Percentiles rank a stretch among this genome's conserved stretches.
Evolutionary conservation across 1,140 invertebrate species (phyloP).

Genomic region (Lerema accius): DNA sequence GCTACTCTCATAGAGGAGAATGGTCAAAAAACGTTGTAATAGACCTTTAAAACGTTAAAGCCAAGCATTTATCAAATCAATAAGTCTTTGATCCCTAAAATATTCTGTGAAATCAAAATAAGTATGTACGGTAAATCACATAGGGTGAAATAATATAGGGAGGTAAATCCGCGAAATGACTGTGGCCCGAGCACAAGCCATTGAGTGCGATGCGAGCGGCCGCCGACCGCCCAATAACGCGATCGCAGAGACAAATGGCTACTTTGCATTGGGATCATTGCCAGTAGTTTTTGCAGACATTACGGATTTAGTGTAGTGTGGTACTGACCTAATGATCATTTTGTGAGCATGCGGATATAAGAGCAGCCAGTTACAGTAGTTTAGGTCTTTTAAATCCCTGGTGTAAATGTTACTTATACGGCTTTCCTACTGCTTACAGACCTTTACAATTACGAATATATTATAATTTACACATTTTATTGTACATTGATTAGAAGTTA

Average conservation of each 20-base stretch:
- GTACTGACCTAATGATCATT: not conserved
- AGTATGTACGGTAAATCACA: conserved; percentile 13
- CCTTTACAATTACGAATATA: too few species aligned
- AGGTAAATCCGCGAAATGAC: conserved; percentile 26
- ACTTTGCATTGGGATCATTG: conserved; percentile 19
- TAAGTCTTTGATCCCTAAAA: not conserved
- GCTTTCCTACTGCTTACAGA: too few species aligned
- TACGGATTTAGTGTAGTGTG: conserved; percentile 1
- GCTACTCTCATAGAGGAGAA: too few species aligned
- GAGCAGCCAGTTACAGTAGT: too few species aligned
- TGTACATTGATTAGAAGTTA: too few species aligned
- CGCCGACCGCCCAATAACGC: not conserved
- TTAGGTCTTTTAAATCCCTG: too few species aligned
- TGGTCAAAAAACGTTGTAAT: too few species aligned
- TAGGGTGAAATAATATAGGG: conserved; percentile 11
- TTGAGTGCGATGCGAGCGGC: conserved; percentile 18
- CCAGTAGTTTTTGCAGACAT: conserved; percentile 16
- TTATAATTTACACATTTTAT: too few species aligned
- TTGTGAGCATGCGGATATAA: not conserved
- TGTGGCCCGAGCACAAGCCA: conserved; percentile 23
- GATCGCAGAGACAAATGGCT: conserved; percentile 17
- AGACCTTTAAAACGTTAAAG: too few species aligned
- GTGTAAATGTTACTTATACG: not conserved
- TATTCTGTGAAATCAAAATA: conserved; percentile 15
- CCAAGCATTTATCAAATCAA: too few species aligned